Base-by-base conservation (phyloP, 2,888 invertebrate genomes). In the Allophyes oxyacanthae region DNA sequence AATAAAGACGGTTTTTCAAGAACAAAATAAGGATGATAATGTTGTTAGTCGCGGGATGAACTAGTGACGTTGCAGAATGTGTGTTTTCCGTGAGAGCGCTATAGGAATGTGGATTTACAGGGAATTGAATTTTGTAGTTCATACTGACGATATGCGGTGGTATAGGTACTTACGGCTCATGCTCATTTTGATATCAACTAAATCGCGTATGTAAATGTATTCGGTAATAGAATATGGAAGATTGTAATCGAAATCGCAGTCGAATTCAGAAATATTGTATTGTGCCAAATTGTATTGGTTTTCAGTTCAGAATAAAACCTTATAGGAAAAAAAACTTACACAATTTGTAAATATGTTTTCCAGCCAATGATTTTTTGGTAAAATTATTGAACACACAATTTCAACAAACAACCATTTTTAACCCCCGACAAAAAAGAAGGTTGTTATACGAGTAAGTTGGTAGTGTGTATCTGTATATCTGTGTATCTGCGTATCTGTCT, bases 1-100 rank as follows among this genome's bases (percentile, higher is more conserved):
- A 2, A 51, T 78, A 81, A 58, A 62, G 70, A 30, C 30, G 28
- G 57, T 45, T 75, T 64, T 77, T 36, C 34, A 20, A 63, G 40
- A 8, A 46, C 49, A 42, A 44, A 33, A 13, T 41, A 37, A 28
- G n/a, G 14, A 14, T 28, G 4, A 9, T 54, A 28, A 34, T 38
- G 56, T 38, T 36, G 42, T 63, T 56, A 41, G 48, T 40, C 13
- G 52, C 26, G 36, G 46, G 51, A 69, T 73, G 72, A 75, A 70
- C 74, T 72, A 76, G 79, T 82, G 81, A 82, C 77, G 72, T 75
- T 63, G 69, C 74, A 75, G 76, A 81, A 81, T 81, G 75, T 83
- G 75, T 81, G 81, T 83, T 84, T 83, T 80, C 78, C 74, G 69
- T 60, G 57, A 76, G 68, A 67, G 65, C 57, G 56, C 64, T 74